Percentiles rank a stretch among this genome's conserved stretches.
Conservation (phyloP, 2,797 vertebrate genomes). For the Philypnodon macrostomus region DNA sequence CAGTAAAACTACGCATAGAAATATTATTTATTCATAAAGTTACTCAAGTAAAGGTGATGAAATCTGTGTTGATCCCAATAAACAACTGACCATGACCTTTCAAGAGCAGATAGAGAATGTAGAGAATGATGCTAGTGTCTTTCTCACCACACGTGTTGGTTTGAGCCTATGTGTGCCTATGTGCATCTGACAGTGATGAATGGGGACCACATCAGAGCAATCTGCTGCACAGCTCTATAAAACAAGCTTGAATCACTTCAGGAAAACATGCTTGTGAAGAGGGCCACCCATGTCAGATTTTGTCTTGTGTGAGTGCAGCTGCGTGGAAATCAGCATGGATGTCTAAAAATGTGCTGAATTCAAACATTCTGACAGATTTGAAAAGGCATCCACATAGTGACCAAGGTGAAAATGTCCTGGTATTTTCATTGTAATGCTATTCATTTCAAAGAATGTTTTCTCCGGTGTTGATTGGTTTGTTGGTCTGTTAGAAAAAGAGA, state of each 20-base stretch:
- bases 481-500: too few species aligned
- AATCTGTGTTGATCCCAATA: background rate
- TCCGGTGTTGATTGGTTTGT: too few species aligned
- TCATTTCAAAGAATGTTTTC: too few species aligned
- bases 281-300: constrained; percentile 35
- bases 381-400: too few species aligned
- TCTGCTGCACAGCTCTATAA: constrained; percentile 57
- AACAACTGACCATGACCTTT: constrained; percentile 3
- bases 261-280: constrained; percentile 57
- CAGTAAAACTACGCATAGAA: too few species aligned
- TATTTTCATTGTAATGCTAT: too few species aligned
- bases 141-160: constrained; percentile 3
- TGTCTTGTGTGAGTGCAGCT: constrained; percentile 37
- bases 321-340: constrained; percentile 33
- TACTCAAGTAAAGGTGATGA: too few species aligned
- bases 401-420: too few species aligned
- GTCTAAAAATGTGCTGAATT: constrained; percentile 9
- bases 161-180: constrained; percentile 11
- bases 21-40: too few species aligned
- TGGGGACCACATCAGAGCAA: constrained; percentile 59
- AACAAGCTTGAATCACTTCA: constrained; percentile 61
- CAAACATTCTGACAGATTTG: too few species aligned
- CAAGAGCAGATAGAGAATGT: background rate
- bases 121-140: constrained; percentile 6
- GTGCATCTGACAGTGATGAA: constrained; percentile 61